Conservation (phyloP, 53 echinoderm and acorn worm species). For the Temnopleurus reevesii region DNA sequence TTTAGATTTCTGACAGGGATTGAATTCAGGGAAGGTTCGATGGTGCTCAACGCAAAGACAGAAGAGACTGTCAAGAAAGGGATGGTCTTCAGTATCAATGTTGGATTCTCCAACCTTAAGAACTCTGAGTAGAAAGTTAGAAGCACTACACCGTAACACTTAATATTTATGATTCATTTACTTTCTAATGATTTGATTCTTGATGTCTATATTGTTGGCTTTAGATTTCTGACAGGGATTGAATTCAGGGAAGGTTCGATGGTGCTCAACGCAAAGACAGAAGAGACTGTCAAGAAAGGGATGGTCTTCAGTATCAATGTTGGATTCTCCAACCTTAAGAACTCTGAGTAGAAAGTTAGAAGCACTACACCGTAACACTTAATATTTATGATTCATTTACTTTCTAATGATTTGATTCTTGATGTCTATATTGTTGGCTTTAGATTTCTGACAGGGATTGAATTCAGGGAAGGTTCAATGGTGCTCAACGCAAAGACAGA, state of each 20-base stretch:
- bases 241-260: slow-evolving; percentile 94
- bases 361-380: too few relatives aligned
- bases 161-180: too few relatives aligned
- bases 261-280: slow-evolving; percentile 85
- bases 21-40: slow-evolving; percentile 94
- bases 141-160: too few relatives aligned
- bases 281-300: slow-evolving; percentile 73
- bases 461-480: slow-evolving; percentile 95
- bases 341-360: slow-evolving; percentile 70
- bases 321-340: slow-evolving; percentile 85
- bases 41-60: slow-evolving; percentile 90
- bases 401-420: too few relatives aligned
- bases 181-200: too few relatives aligned
- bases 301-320: slow-evolving; percentile 95
- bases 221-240: slow-evolving; percentile 89
- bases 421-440: not conserved
- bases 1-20: slow-evolving; percentile 93
- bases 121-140: too few relatives aligned
- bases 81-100: slow-evolving; percentile 95
- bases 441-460: slow-evolving; percentile 96
- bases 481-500: slow-evolving; percentile 92
- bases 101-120: slow-evolving; percentile 88
- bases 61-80: slow-evolving; percentile 81
- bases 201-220: too few relatives aligned
- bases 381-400: too few relatives aligned